phyloP scores from a whole-genome alignment of 2,888 invertebrate genomes.

The Megalurothrips usitatus region DNA sequence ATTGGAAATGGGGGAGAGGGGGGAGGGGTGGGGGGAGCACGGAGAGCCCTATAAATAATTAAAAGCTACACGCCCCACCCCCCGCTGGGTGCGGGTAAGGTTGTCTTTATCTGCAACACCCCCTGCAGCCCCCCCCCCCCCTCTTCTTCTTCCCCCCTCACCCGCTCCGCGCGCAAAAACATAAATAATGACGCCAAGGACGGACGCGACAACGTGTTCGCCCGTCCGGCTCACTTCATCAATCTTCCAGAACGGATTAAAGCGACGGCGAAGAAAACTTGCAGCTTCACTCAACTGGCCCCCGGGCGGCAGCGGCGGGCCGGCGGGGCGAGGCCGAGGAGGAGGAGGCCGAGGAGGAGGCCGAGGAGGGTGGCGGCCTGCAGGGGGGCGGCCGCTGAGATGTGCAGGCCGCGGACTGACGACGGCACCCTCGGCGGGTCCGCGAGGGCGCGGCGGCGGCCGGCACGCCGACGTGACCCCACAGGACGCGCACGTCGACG shows the following conservation, averaged over 20 bases:
- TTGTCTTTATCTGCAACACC: constrained; percentile 11
- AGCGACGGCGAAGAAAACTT: constrained; percentile 13
- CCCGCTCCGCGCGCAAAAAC: neutral
- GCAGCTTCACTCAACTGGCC: neutral
- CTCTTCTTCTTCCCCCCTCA: neutral
- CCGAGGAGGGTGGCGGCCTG: too few species aligned
- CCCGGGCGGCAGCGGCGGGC: too few species aligned
- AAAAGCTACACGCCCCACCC: neutral
- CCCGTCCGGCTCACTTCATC: constrained; percentile 13
- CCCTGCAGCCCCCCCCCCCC: neutral
- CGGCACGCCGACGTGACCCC: too few species aligned
- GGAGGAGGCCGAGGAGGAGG: too few species aligned
- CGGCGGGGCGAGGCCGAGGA: too few species aligned
- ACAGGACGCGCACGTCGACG: too few species aligned
- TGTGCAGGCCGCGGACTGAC: too few species aligned
- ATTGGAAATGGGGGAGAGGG: neutral
- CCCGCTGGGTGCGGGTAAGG: neutral
- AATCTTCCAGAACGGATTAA: constrained; percentile 25
- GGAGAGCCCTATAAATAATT: constrained; percentile 13
- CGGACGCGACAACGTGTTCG: constrained; percentile 10
- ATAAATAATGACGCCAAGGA: constrained; percentile 5
- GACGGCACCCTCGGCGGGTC: too few species aligned
- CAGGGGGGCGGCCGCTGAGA: too few species aligned
- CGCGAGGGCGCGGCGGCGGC: too few species aligned
- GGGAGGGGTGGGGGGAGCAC: neutral